Evolutionary conservation across 1,140 invertebrate species (phyloP), one percentile per base, ranked within the genome.

Genomic region (Cydia amplana): DNA sequence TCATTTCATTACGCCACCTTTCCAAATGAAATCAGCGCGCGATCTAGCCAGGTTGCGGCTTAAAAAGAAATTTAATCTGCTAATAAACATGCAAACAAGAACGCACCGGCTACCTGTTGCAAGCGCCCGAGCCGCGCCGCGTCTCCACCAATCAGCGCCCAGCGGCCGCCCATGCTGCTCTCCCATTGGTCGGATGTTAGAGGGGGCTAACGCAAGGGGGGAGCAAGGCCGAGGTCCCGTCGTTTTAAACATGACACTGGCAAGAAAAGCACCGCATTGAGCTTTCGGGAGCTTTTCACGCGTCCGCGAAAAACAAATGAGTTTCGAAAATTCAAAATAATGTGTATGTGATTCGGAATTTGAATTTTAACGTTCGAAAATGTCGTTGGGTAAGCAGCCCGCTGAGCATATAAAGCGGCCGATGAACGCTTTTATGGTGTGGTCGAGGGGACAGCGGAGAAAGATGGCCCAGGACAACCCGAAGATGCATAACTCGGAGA

Each of bases 381-480:
- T 91, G 88, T 92, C 90, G 9, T 78, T 93, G 28, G 89, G 86
- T 14, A 91, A 91, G 74, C 89, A 91, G 74, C 87, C 87, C 46
- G 81, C 93, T 83, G 96, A 97, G 86, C 97, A 97, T 83, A 97
- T 98, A 79, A 98, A 98, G 88, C 93, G 97, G 79, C 97, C 97
- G 7, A 98, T 98, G 97, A 98, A 98, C 89, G 97, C 97, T 4
- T 98, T 98, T 87, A 98, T 98, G 97, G 97, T 98, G 23, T 98
- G 97, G 97, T 98, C 97, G 2, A 92, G 97, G 64, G 97, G 97
- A 32, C 97, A 98, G 85, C 90, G 97, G 76, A 93, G 97, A 77
- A 98, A 99, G 94, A 99, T 99, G 97, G 98, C 98, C 4, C 97
- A 98, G 87, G 98, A 99, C 85, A 99, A 99, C 93, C 98, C 98